Percentiles rank a stretch among this genome's conserved stretches.
Conservation (phyloP, 2,113 vertebrate species). For the Lampris megalopsis region DNA sequence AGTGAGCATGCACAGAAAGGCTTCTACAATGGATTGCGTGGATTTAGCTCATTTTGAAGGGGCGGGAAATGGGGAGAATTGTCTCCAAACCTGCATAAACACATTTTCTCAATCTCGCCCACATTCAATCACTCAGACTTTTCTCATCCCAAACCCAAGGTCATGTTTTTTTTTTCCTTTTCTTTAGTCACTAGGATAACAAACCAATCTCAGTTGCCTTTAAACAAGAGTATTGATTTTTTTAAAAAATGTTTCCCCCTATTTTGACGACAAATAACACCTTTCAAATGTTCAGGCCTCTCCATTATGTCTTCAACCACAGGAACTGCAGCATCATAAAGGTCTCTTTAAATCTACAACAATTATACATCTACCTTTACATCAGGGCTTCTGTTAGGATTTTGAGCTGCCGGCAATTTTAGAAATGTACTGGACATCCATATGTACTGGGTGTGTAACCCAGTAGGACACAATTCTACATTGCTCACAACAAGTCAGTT, state of each 20-base stretch:
- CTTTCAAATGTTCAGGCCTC: slow-evolving; percentile 1
- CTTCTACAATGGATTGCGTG: slow-evolving; percentile 11
- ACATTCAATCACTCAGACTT: not conserved
- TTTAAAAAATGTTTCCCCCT: slow-evolving; percentile 17
- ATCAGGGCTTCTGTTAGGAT: too few relatives aligned
- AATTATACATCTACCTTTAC: too few relatives aligned
- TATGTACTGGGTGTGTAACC: too few relatives aligned
- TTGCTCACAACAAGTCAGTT: too few relatives aligned
- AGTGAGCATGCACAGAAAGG: slow-evolving; percentile 57
- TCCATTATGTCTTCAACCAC: not conserved
- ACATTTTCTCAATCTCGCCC: not conserved
- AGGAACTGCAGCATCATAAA: slow-evolving; percentile 26
- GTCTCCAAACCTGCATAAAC: not conserved
- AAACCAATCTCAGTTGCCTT: slow-evolving; percentile 36
- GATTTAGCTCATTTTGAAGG: not conserved
- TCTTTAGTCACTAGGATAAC: not conserved
- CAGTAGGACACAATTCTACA: too few relatives aligned
- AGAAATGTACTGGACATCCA: too few relatives aligned
- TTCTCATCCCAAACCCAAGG: not conserved
- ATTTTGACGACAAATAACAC: slow-evolving; percentile 27
- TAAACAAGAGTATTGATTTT: slow-evolving; percentile 16
- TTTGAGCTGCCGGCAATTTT: too few relatives aligned
- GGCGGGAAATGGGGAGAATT: slow-evolving; percentile 1
- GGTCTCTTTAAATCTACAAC: not conserved
- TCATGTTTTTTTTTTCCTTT: not conserved